phyloP scores from a whole-genome alignment of 2,113 vertebrate genomes.

The Leptodactylus fuscus region DNA sequence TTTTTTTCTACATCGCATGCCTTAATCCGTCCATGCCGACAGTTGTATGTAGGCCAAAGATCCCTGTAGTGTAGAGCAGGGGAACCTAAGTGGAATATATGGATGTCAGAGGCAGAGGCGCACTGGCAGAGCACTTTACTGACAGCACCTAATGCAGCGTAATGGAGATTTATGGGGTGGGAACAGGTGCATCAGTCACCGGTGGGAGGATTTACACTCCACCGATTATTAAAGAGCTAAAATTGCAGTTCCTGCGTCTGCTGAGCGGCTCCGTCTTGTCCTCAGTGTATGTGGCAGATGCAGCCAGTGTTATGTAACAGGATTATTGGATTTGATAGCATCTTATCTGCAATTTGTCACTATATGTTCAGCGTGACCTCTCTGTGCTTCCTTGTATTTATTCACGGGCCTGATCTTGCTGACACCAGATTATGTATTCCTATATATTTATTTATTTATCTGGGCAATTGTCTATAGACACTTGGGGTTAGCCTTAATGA shows the following conservation, averaged over 20 bases:
- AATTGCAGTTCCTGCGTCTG: not conserved
- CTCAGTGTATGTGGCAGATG: not conserved
- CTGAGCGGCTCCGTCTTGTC: not conserved
- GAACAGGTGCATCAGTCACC: constrained; percentile 29
- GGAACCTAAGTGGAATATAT: constrained; percentile 31
- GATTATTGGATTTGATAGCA: not conserved
- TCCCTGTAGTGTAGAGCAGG: constrained; percentile 22
- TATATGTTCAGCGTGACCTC: not conserved
- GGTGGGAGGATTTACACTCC: constrained; percentile 4
- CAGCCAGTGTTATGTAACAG: constrained; percentile 16
- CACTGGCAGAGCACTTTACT: constrained; percentile 29
- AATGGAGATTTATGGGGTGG: constrained; percentile 43
- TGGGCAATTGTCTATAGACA: too few relatives aligned
- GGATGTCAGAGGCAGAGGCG: constrained; percentile 29
- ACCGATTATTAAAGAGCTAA: constrained; percentile 3
- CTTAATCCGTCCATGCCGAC: constrained; percentile 33
- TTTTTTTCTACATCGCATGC: constrained; percentile 3
- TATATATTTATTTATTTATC: not conserved
- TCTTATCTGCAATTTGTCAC: constrained; percentile 15
- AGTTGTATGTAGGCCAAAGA: constrained; percentile 35
- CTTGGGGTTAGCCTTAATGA: too few relatives aligned
- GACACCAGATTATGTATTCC: not conserved
- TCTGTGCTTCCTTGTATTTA: not conserved
- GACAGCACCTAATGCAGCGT: constrained; percentile 29
- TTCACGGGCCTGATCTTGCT: not conserved